These are phyloP conservation scores for Okapia johnstoni DNA, from an alignment of 2,113 vertebrate species.

Conservation along the genomic window DNA sequence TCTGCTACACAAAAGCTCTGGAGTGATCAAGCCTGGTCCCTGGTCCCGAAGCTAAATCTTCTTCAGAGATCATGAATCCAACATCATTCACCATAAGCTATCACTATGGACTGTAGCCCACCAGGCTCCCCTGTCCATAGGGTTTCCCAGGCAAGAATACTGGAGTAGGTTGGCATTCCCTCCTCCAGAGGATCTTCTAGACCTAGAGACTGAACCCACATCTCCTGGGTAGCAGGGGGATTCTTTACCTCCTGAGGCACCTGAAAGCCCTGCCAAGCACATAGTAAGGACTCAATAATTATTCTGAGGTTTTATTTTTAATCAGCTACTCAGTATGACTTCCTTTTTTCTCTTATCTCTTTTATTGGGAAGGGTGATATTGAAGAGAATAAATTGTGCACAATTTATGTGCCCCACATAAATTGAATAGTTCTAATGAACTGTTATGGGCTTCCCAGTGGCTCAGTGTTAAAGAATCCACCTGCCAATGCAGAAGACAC, in stretches of 20 bases:
- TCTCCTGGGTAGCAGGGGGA: neutral
- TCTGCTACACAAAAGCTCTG: neutral
- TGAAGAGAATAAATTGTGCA: neutral
- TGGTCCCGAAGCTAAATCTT: neutral
- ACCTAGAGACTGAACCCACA: neutral
- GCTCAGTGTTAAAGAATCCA: neutral
- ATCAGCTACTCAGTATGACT: neutral
- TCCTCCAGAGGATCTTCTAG: neutral
- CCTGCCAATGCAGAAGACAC: neutral
- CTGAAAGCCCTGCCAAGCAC: neutral
- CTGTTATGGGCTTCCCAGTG: neutral
- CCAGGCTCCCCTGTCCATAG: neutral
- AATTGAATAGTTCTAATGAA: neutral
- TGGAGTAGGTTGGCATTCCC: neutral
- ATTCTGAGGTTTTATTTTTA: neutral
- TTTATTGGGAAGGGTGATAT: neutral
- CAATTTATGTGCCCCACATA: no score
- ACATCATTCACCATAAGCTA: neutral
- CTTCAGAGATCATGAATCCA: neutral
- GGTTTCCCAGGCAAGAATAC: neutral
- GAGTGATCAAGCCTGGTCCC: neutral
- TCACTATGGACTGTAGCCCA: neutral
- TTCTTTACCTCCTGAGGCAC: neutral
- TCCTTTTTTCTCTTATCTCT: neutral
- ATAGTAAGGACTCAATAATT: neutral